Base-by-base conservation (phyloP, 2,113 vertebrate genomes). In the Psephotus haematonotus region DNA sequence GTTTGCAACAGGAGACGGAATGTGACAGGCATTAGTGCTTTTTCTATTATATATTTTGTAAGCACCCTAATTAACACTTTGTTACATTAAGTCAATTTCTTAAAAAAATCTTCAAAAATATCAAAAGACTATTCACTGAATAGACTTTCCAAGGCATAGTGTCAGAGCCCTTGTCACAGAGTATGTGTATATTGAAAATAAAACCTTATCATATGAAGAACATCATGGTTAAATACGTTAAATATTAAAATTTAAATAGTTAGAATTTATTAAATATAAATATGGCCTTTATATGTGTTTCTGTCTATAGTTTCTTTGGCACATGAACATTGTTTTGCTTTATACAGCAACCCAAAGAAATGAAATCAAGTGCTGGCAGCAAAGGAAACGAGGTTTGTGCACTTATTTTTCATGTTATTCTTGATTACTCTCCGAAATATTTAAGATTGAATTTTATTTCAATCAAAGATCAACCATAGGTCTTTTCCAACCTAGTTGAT, bases 261-360 rank as follows among this genome's bases (percentile, higher is more conserved):
- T 15, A 59, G 20, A 24, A 59, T 59, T 35, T 59, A 35, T 59
- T 59, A 24, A 35, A n/a, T 24, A 35, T 35, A 35, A 59, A 59
- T 4, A n/a, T 9, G 9, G 5, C 11, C 15, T 60, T 47, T 53
- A 17, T 57, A 41, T 55, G 10, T 70, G 17, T 44, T 82, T 93
- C 24, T 65, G 3, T 67, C 57, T 82, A 5, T 71, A 82, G 70
- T 65, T 24, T 27, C 64, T 79, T 84, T 95, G 63, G 37, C 57
- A 80, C 52, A 69, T 92, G 89, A 97, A 93, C 95, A 35, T 33
- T 94, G 13, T 95, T 97, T 96, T 97, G 80, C 94, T 69, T 98
- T 90, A 83, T 86, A 94, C 97, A 99, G 99, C 99, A 99, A 98
- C 98, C 99, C 31, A 99, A 99, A 97, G 99, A 99, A 97, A 99